Evolutionary conservation across 1,140 invertebrate genomes (phyloP), one percentile per base, ranked within the genome.

Genomic region (Drosophila orena): DNA sequence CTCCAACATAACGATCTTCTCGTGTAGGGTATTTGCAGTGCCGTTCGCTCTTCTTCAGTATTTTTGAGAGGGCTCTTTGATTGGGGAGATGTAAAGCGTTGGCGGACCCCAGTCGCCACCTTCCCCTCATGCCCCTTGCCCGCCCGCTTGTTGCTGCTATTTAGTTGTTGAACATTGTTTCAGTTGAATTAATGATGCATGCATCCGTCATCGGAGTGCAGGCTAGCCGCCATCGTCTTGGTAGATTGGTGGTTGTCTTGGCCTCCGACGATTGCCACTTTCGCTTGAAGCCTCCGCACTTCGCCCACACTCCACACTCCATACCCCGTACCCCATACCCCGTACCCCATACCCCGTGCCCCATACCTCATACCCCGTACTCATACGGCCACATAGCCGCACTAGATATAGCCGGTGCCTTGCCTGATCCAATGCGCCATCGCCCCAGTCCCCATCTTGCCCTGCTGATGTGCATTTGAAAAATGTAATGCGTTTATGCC

Each of bases 101-200:
- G 57, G 55, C 49, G 74, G 60, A 59, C 61, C 49, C 62, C 44
- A 43, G 46, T 65, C 44, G 27, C 37, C 49, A 56, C 59, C 57
- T 56, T 17, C 22, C 40, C 8, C n/a, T 12, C 11, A 10, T 34
- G 10, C 7, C 27, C 30, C n/a, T 1, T 24, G 4, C 22, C 35
- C 17, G 17, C 17, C 44, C 61, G 30, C 27, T 56, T 62, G 44
- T 50, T 73, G 56, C 44, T 76, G 61, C 65, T 75, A 40, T 59
- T 70, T 65, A 65, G 62, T 55, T 72, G 57, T 53, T 62, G 43
- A 73, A 77, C 59, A 69, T 43, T 81, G 70, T 70, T 83, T 72
- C 73, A 77, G 72, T 77, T 89, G 85, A 84, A 89, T 89, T 89
- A 89, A 89, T 89, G 84, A 89, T 90, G 85, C 84, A 84, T 84